Evolutionary conservation across 1,140 invertebrate species (phyloP).

Genomic region (Cepaea nemoralis): DNA sequence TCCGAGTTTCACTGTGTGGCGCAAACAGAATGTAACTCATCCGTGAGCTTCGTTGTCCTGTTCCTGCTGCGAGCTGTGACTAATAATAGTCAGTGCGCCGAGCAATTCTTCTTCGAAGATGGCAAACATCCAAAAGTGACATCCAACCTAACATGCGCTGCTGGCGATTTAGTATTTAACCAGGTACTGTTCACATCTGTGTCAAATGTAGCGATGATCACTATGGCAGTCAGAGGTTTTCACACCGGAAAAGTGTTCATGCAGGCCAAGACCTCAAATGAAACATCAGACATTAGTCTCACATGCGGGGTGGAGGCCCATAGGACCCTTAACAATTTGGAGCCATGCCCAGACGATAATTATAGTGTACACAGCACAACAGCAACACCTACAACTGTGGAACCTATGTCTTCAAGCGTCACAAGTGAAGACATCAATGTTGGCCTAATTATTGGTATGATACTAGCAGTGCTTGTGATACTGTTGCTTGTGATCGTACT

Average conservation of each 20-base stretch:
- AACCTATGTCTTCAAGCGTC: neutral
- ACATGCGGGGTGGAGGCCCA: neutral
- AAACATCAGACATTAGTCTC: neutral
- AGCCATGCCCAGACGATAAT: neutral
- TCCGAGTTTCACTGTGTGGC: neutral
- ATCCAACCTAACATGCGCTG: neutral
- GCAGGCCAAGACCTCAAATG: neutral
- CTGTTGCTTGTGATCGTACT: neutral
- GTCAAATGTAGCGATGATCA: neutral
- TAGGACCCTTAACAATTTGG: neutral
- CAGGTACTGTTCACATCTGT: neutral
- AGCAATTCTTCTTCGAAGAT: neutral
- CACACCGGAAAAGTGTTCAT: slow-evolving; percentile 19
- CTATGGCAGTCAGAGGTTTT: neutral
- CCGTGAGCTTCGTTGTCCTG: neutral
- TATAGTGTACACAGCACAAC: neutral
- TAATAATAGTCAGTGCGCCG: neutral
- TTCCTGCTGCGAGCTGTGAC: neutral
- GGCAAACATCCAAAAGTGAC: neutral
- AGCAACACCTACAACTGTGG: neutral
- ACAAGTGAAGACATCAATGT: neutral
- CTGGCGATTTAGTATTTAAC: neutral
- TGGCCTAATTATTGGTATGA: neutral
- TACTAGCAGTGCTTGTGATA: neutral
- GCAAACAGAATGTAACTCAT: neutral